These are phyloP conservation scores for Akabosia matsudoensis DNA, from an alignment of 1,140 invertebrate genomes.

Conservation along the genomic window DNA sequence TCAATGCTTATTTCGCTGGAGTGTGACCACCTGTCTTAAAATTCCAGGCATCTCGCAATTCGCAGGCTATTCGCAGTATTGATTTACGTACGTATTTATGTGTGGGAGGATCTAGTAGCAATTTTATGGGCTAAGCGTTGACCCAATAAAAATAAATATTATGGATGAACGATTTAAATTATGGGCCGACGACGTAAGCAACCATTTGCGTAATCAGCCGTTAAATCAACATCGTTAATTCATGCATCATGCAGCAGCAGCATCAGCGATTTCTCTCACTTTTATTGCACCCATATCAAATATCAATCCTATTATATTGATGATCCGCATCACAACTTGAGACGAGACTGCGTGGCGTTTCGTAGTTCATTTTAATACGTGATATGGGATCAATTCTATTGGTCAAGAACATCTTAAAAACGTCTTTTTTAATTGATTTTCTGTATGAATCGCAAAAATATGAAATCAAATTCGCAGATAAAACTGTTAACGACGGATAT, in stretches of 20 bases:
- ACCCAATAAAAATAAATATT: background rate
- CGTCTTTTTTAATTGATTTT: background rate
- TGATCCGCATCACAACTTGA: background rate
- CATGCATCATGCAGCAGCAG: no score
- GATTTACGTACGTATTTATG: no score
- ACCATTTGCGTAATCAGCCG: no score
- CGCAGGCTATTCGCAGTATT: no score
- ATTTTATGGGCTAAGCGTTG: background rate
- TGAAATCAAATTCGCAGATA: no score
- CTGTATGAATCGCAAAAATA: no score
- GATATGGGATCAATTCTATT: background rate
- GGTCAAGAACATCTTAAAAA: slow-evolving; percentile 1
- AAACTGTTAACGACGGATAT: no score
- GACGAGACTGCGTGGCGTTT: slow-evolving; percentile 14
- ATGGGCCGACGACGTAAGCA: background rate
- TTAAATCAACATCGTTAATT: background rate
- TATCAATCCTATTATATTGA: background rate
- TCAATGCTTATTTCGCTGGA: no score
- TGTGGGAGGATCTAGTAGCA: no score
- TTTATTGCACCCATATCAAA: background rate
- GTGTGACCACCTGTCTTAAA: no score
- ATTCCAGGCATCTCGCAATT: no score
- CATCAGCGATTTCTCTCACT: background rate
- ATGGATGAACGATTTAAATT: background rate
- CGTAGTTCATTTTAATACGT: background rate